Evolutionary conservation across 2,888 invertebrate genomes (phyloP), one percentile per base, ranked within the genome.

Genomic region (Pteria penguin): DNA sequence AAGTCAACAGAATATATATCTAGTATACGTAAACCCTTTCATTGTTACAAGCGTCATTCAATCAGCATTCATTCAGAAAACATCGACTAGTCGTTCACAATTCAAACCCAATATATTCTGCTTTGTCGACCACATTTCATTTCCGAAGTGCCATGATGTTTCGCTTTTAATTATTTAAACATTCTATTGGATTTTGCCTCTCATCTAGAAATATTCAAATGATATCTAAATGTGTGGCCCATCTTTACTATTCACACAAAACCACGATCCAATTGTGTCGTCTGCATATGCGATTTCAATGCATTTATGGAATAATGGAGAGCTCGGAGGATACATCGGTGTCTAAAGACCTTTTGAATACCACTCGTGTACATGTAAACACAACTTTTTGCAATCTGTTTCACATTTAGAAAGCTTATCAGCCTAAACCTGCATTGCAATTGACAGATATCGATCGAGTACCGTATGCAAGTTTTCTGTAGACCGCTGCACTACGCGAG

Each of bases 211-310:
- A 60, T 26, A 24, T 60, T 60, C 27, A 60, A 60, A 60, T 60
- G 22, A 5, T 60, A 5, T 26, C 60, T 60, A 24, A 60, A 60
- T 60, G 60, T 60, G 60, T 60, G 60, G 60, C 24, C 60, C 60
- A 5, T 24, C 26, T 14, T 22, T 60, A n/a, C 27, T 5, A 60
- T 60, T 60, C 14, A 60, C 27, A 11, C 5, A 60, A 26, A 60
- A 26, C 26, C 26, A 4, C 5, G 26, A 60, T 14, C 27, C 27
- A 26, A 24, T 60, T n/a, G 22, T 60, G 26, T 24, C 22, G 5
- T 4, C 60, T 60, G 60, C 60, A 60, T 60, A 24, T 60, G 4
- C 26, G 11, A 60, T 60, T 60, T 27, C 22, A 60, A 26, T 24
- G 4, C 22, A 26, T 60, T 26, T 60, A 26, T 26, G 14, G 24